phyloP scores from a whole-genome alignment of 2,888 invertebrate species.

The Latrodectus elegans region DNA sequence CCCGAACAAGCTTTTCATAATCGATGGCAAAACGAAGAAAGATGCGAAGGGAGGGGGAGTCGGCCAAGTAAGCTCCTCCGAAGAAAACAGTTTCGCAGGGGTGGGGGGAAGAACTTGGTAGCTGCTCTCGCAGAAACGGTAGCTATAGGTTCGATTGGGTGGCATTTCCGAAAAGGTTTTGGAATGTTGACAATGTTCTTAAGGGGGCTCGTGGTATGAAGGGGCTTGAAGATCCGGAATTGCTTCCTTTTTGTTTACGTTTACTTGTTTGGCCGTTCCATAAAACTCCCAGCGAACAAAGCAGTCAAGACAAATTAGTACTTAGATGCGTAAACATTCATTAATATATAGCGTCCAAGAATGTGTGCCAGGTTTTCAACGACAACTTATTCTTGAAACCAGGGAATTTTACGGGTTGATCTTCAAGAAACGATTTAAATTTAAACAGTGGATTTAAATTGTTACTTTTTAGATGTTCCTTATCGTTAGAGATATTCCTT shows the following conservation, averaged over 20 bases:
- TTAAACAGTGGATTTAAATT: no score
- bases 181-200: constrained; percentile 37
- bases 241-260: background rate
- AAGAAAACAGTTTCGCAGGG: background rate
- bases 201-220: background rate
- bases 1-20: constrained; percentile 1
- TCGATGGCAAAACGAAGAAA: constrained; percentile 16
- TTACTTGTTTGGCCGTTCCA: no score
- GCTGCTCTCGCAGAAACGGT: constrained; percentile 12
- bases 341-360: no score
- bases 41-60: background rate
- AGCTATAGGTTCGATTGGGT: constrained; percentile 18
- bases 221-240: constrained; percentile 2
- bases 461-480: no score
- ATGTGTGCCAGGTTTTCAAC: no score
- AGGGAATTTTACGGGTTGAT: no score
- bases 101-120: constrained; percentile 6
- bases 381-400: no score
- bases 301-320: no score
- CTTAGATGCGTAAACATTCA: no score
- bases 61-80: background rate
- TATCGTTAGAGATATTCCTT: no score
- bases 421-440: no score
- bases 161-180: constrained; percentile 46
- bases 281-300: no score